Base-by-base conservation (phyloP, 2,113 vertebrate genomes). In the Paramormyrops kingsleyae region DNA sequence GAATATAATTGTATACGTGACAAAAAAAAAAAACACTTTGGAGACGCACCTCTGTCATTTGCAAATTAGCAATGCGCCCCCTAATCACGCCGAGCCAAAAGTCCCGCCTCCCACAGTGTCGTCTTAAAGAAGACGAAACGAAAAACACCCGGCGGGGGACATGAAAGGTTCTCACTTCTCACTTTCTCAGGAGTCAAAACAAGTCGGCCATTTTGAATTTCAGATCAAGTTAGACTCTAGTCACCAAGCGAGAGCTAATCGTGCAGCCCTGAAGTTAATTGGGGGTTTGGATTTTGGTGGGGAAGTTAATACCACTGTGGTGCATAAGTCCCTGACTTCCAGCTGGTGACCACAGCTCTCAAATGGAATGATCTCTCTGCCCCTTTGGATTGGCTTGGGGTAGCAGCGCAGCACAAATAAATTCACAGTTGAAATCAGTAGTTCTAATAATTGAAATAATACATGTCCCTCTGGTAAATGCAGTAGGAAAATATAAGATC, bases 131-230 rank as follows among this genome's bases (percentile, higher is more conserved):
- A 50, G 31, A 59, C 1, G 21, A 56, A 53, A 53, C 17, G 4
- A 56, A 88, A 5, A 88, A 92, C 90, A 50, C 59, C 1, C 3
- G 56, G 88, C 92, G 91, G 70, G 7, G 17, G 89, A 93, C 83
- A 92, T 66, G 24, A 66, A 9, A 66, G 10, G 77, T 89, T 89
- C 39, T 92, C 94, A 91, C 94, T 89, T 89, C 39, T 92, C 94
- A 91, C 94, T 88, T 88, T 44, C 83, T 91, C 90, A 92, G 94
- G 94, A 94, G 94, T 91, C 93, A 93, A 94, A 94, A 92, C 89
- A 87, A 87, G 52, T 91, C 92, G 92, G 93, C 12, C 53, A 27
- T 35, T 80, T 59, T 12, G 42, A 77, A 88, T 83, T 50, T 31
- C 46, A n/a, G 19, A 83, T 35, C 17, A 47, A 91, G 90, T 93